Conservation (phyloP, 2,797 vertebrate species). For the Odontamblyopus lacepedii region DNA sequence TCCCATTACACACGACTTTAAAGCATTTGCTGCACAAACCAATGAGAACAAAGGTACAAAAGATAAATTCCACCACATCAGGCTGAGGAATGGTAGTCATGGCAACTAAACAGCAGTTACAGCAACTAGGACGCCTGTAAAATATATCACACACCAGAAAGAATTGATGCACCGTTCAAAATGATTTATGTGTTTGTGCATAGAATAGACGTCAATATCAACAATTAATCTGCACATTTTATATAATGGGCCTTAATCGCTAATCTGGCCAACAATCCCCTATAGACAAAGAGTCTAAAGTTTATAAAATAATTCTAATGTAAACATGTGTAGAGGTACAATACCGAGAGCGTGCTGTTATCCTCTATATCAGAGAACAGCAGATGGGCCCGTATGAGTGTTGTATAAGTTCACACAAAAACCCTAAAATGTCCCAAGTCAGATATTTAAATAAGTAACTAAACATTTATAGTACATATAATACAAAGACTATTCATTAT, state of each 20-base stretch:
- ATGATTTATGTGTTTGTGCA: no score
- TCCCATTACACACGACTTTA: slow-evolving; percentile 4
- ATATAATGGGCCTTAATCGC: background rate
- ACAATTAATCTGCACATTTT: background rate
- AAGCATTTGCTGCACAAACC: slow-evolving; percentile 6
- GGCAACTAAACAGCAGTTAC: slow-evolving; percentile 36
- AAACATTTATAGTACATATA: background rate
- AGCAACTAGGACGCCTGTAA: no score
- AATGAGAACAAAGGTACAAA: background rate
- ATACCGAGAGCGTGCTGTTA: background rate
- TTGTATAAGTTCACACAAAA: background rate
- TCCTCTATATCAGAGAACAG: background rate
- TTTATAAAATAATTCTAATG: background rate
- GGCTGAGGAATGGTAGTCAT: slow-evolving; percentile 47
- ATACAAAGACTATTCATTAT: background rate
- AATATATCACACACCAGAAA: background rate
- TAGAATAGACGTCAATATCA: no score
- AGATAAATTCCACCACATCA: slow-evolving; percentile 26
- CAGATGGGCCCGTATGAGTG: background rate
- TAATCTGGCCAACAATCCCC: background rate
- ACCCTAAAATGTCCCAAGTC: background rate
- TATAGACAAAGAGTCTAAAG: background rate
- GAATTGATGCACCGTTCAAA: background rate
- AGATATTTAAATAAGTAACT: background rate
- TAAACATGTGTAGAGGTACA: background rate